phyloP scores from a whole-genome alignment of 1,140 invertebrate species.

The Lineus longissimus region DNA sequence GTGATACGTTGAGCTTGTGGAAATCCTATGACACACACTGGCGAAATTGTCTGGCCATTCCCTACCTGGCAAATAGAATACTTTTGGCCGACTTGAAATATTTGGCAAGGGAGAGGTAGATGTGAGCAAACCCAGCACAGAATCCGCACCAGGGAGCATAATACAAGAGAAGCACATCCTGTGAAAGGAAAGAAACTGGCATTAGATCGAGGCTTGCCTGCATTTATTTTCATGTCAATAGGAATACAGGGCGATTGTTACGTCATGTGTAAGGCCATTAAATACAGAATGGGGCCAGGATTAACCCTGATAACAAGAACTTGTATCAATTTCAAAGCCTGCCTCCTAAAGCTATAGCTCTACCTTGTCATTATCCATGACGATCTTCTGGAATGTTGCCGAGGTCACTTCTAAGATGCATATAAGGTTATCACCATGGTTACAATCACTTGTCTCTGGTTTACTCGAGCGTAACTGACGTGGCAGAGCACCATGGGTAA shows the following conservation, averaged over 20 bases:
- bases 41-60: no score
- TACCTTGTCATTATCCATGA: slow-evolving; percentile 39
- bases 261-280: no score
- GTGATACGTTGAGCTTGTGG: no score
- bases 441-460: background rate
- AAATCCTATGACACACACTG: no score
- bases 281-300: no score
- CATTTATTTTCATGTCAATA: background rate
- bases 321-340: background rate
- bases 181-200: slow-evolving; percentile 44
- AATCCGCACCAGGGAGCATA: slow-evolving; percentile 69
- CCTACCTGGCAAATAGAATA: slow-evolving; percentile 61
- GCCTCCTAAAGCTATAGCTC: slow-evolving; percentile 7
- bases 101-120: slow-evolving; percentile 64
- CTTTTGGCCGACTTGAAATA: slow-evolving; percentile 59
- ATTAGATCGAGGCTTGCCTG: background rate
- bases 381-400: slow-evolving; percentile 40
- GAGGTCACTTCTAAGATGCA: slow-evolving; percentile 60
- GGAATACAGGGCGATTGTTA: no score
- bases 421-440: slow-evolving; percentile 29
- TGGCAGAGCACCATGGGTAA: slow-evolving; percentile 59
- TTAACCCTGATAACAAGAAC: background rate
- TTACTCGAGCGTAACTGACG: slow-evolving; percentile 54
- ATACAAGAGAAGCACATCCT: slow-evolving; percentile 71
- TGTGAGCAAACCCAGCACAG: slow-evolving; percentile 65